Percentiles rank a stretch among this genome's conserved stretches.
Conservation (phyloP, 2,888 invertebrate species). For the Bellardia pandia region DNA sequence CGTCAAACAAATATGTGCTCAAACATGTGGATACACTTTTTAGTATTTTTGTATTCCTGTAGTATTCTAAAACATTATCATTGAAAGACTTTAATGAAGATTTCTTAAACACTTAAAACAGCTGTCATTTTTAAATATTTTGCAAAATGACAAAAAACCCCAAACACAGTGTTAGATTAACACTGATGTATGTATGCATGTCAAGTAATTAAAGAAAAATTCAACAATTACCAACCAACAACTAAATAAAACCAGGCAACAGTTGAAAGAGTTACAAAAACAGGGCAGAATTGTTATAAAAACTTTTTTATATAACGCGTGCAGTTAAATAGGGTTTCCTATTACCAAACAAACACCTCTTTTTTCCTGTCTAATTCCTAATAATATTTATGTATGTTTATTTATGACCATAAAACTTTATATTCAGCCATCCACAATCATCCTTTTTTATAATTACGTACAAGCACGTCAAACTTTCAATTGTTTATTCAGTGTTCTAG, state of each 20-base stretch:
- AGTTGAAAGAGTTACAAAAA: neutral
- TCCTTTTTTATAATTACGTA: constrained; percentile 7
- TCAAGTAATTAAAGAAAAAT: constrained; percentile 1
- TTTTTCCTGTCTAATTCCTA: neutral
- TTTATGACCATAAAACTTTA: constrained; percentile 14
- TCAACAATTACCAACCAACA: neutral
- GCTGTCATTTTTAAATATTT: too few species aligned
- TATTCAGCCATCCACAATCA: neutral
- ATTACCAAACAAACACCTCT: constrained; percentile 35
- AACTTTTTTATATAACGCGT: neutral
- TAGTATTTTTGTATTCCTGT: too few species aligned
- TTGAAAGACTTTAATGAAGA: too few species aligned
- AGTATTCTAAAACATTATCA: too few species aligned
- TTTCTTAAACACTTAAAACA: too few species aligned
- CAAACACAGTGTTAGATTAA: neutral
- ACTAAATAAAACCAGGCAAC: neutral
- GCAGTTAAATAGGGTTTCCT: constrained; percentile 6
- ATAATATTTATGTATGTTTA: constrained; percentile 4
- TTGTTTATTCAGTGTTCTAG: constrained; percentile 9
- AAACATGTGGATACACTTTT: too few species aligned
- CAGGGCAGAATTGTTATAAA: neutral
- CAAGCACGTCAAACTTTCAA: constrained; percentile 13
- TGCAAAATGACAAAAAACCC: neutral
- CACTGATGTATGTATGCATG: neutral
- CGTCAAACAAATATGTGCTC: too few species aligned